Evolutionary conservation across 1,140 invertebrate species (phyloP).

Genomic region (Ptiloglossa arizonensis): DNA sequence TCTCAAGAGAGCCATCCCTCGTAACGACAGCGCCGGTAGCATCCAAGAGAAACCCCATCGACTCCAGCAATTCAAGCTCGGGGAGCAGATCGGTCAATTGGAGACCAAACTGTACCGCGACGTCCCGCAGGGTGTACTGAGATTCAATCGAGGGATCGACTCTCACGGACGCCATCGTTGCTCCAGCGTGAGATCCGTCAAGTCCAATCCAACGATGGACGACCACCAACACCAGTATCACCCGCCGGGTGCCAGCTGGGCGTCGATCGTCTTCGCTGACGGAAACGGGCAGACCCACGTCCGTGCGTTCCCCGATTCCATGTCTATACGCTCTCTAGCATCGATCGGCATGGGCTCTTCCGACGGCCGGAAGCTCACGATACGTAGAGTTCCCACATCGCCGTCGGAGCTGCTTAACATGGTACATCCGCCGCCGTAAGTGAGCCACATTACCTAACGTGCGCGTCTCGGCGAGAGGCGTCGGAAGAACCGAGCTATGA

Average conservation of each 20-base stretch:
- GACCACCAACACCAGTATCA: conserved; percentile 67
- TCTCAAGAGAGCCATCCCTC: conserved; percentile 45
- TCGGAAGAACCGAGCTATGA: conserved; percentile 37
- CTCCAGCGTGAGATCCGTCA: conserved; percentile 72
- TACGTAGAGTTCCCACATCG: conserved; percentile 90
- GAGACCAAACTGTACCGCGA: conserved; percentile 32
- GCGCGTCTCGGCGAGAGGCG: conserved; percentile 28
- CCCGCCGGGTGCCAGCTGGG: conserved; percentile 59
- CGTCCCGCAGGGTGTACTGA: conserved; percentile 15
- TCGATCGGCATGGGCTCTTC: conserved; percentile 93
- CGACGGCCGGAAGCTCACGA: conserved; percentile 91
- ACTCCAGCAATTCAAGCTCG: conserved; percentile 12
- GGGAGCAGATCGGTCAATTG: conserved; percentile 27
- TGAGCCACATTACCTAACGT: conserved; percentile 74
- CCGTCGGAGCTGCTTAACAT: conserved; percentile 91
- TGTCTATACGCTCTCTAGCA: conserved; percentile 88
- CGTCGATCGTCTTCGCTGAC: conserved; percentile 69
- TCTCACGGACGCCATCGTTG: conserved; percentile 60
- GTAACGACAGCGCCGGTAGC: conserved; percentile 66
- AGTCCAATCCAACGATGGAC: conserved; percentile 67
- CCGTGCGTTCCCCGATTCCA: conserved; percentile 83
- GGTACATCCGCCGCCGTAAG: conserved; percentile 91
- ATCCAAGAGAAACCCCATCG: conserved; percentile 60
- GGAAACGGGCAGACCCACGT: conserved; percentile 41
- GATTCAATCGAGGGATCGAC: conserved; percentile 52